Evolutionary conservation across 2,888 invertebrate genomes (phyloP).

Genomic region (Gryllus longicercus): DNA sequence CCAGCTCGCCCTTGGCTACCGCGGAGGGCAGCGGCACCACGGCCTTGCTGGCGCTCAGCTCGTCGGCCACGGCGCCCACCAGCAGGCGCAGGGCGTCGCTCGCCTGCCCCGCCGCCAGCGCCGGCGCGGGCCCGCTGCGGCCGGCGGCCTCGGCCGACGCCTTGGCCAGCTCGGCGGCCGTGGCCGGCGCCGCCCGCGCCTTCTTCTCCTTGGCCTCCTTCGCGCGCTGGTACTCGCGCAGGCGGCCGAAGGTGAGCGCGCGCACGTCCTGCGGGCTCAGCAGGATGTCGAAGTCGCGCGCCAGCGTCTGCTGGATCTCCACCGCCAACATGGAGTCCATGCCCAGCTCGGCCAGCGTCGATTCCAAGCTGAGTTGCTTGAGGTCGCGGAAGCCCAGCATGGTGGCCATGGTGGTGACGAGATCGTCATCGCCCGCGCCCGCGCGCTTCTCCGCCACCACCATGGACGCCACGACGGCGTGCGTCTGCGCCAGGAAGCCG

Average conservation of each 20-base stretch:
- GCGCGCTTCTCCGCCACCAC: slow-evolving; percentile 77
- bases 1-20: background rate
- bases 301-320: slow-evolving; percentile 89
- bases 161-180: background rate
- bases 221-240: slow-evolving; percentile 21
- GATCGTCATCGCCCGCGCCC: background rate
- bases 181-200: background rate
- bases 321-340: slow-evolving; percentile 98
- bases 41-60: background rate
- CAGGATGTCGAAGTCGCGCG: slow-evolving; percentile 82
- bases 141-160: no score
- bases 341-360: slow-evolving; percentile 81
- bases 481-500: slow-evolving; percentile 63
- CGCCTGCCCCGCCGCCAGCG: background rate
- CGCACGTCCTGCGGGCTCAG: slow-evolving; percentile 83
- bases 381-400: slow-evolving; percentile 51
- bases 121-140: no score
- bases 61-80: background rate
- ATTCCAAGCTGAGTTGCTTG: slow-evolving; percentile 59
- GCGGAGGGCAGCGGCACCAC: background rate
- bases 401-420: background rate
- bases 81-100: background rate
- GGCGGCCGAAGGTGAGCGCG: slow-evolving; percentile 64
- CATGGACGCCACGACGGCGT: slow-evolving; percentile 72
- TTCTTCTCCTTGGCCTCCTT: background rate